Base-by-base conservation (phyloP, 2,888 invertebrate species). In the Ypsolopha sequella region DNA sequence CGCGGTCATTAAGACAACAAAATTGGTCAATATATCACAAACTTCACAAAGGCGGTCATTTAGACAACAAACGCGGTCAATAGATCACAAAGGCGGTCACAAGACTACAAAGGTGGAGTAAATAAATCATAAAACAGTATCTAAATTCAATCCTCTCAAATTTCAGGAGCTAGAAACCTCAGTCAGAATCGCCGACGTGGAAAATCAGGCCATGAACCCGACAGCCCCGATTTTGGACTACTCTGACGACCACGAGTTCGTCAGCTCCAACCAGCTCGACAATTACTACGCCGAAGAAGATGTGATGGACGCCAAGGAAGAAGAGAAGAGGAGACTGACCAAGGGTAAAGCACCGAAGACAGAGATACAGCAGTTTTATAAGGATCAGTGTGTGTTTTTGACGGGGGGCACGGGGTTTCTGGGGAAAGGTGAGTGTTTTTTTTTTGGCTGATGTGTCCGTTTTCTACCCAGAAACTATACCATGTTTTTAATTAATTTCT, bases 171-270 rank as follows among this genome's bases (percentile, higher is more conserved):
- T 85, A 44, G 85, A 85, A 56, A 80, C 70, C 56, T 56, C 77
- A 2, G 76, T 77, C 0, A 73, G 77, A 45, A 65, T 73, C 13
- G 65, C 75, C 0, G 79, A 80, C 48, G 64, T 65, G 1, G 84
- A 86, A 14, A 82, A 79, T 58, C 66, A 78, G 51, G 75, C 75
- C 0, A 81, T 86, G 82, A 82, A 75, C 50, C 80, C 85, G 0
- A 75, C 76, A 1, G 84, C 84, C 0, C 70, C 73, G 0, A 76
- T 82, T 35, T 56, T 82, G 44, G 88, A 89, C 63, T 88, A 66
- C 59, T 79, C 88, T 0, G 89, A 89, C 58, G 88, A 89, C 65
- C 82, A 86, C 55, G 80, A 84, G 57, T 89, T 89, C 64, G 75
- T 80, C 0, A 87, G 89, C 0, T 81, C 85, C 41, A 73, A 75